These are phyloP conservation scores for Naja naja DNA, from an alignment of 2,113 vertebrate species.

Conservation along the genomic window DNA sequence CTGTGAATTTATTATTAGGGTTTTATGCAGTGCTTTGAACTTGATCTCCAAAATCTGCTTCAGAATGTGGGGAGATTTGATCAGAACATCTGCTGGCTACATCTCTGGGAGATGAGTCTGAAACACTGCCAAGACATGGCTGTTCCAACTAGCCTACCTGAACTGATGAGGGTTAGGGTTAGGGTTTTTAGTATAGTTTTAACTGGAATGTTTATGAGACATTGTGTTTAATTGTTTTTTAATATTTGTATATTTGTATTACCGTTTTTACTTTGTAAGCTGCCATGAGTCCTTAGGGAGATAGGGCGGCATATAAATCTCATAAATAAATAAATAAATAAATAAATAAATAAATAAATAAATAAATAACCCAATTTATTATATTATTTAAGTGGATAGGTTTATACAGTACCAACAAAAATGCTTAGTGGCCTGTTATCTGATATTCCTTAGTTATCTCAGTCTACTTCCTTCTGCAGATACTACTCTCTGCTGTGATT, in stretches of 20 bases:
- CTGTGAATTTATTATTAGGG: background rate
- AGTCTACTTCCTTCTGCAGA: background rate
- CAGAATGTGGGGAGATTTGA: background rate
- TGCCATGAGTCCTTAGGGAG: too few relatives aligned
- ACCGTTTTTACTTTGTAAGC: too few relatives aligned
- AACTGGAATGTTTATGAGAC: too few relatives aligned
- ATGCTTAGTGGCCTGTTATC: background rate
- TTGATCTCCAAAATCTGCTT: background rate
- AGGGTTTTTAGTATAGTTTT: too few relatives aligned
- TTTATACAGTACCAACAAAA: background rate
- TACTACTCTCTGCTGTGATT: background rate
- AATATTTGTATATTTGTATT: too few relatives aligned
- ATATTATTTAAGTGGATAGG: background rate
- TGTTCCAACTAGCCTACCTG: too few relatives aligned
- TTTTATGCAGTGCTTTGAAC: background rate
- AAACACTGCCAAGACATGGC: too few relatives aligned
- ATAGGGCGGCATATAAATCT: too few relatives aligned
- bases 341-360: too few relatives aligned
- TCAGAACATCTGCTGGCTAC: background rate
- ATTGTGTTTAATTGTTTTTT: too few relatives aligned
- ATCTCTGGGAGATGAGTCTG: background rate
- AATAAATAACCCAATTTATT: background rate
- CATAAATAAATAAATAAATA: too few relatives aligned
- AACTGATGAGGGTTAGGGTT: too few relatives aligned
- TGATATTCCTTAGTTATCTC: background rate